Base-by-base conservation (phyloP, 2,113 vertebrate species). In the Larimichthys polyactis region DNA sequence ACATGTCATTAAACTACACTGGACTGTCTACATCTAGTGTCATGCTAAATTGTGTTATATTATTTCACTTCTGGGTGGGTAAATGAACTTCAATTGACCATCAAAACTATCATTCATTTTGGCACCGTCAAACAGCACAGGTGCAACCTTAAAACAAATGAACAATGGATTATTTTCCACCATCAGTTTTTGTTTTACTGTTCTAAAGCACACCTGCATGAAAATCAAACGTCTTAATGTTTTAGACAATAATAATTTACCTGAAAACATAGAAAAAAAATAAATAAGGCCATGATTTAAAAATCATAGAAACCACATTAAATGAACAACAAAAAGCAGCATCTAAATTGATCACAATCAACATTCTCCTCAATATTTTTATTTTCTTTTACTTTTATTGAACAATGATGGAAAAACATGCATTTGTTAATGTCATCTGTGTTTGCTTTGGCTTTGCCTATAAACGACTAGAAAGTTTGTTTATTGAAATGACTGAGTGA, bases 51-150 rank as follows among this genome's bases (percentile, higher is more conserved):
- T 9, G 20, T 6, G 8, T 40, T 40, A 52, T 63, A 27, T 16
- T 24, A 74, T 52, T 63, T 73, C 8, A 49, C 10, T 4, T n/a
- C 57, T 72, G 59, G 48, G 57, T 60, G n/a, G 67, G 8, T 14
- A 4, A 12, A 5, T 22, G 4, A 55, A 71, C n/a, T 24, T 71
- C 20, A 24, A 24, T 24, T 3, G 3, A 20, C 65, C 1, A 3
- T 36, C 6, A 58, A 44, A 44, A 44, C 43, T 44, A 69, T 44
- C 9, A 58, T 9, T 29, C 0, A 27, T 32, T 48, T 29, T 29
- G 43, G 55, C 57, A 32, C 12, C 2, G 2, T n/a, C 43, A 72
- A n/a, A 60, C 44, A 32, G 7, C 55, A 49, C 44, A 36, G 24
- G 44, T 62, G 57, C 2, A 7, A n/a, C 44, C 11, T 49, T 6